Evolutionary conservation across 2,113 vertebrate species (phyloP).

Genomic region (Ageneiosus marmoratus): DNA sequence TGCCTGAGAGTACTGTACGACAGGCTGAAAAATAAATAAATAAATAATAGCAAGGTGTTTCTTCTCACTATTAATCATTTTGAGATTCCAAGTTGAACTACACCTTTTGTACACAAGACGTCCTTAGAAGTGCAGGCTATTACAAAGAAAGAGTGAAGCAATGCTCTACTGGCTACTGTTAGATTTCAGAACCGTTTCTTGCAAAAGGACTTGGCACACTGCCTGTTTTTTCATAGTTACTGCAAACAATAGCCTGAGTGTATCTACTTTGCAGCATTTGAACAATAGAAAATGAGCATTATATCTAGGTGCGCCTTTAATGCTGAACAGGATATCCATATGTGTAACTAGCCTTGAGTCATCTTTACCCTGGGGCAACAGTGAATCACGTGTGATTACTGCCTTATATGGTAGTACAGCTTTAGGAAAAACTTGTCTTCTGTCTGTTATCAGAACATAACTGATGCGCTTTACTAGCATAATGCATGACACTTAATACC

Average conservation of each 20-base stretch:
- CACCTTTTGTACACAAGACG: neutral
- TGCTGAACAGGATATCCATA: conserved; percentile 36
- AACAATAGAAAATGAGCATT: neutral
- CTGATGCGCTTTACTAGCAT: neutral
- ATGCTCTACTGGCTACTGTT: neutral
- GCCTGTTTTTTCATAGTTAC: neutral
- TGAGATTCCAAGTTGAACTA: neutral
- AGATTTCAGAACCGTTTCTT: neutral
- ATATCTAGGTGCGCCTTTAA: neutral
- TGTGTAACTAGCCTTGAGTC: conserved; percentile 19
- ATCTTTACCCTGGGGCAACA: neutral
- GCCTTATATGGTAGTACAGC: neutral
- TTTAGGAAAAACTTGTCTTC: neutral
- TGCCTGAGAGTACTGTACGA: too few species aligned
- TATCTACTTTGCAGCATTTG: neutral
- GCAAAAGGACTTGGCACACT: neutral
- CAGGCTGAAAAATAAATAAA: neutral
- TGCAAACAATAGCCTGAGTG: neutral
- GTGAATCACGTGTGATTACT: neutral
- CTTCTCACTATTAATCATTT: neutral
- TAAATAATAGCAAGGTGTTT: neutral
- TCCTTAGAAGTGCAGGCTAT: neutral
- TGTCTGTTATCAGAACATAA: neutral
- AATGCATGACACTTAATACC: conserved; percentile 4
- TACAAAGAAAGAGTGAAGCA: neutral